Evolutionary conservation across 2,888 invertebrate species (phyloP), one percentile per base, ranked within the genome.

Genomic region (Punctoribates punctum): DNA sequence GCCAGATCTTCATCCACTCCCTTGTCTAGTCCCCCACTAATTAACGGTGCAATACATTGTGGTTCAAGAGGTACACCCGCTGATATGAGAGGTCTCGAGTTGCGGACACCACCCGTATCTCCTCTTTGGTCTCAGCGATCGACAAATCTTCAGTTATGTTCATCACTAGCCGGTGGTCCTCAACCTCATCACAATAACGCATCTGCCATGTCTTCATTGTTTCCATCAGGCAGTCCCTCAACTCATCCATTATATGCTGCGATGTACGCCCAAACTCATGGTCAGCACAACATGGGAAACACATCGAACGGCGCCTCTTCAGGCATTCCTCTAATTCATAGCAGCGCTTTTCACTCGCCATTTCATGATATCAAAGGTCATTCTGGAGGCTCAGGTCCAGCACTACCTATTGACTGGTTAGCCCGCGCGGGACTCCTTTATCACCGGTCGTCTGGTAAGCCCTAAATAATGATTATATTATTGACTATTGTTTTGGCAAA

Each of bases 351-450:
- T 51, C 79, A 79, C 27, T 70, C 78, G 25, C 79, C 79, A 54
- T 75, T 77, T 23, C 76, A 77, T 17, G 74, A 75, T 38, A 54
- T 54, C 73, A 72, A 51, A 42, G 65, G 27, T 27, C 60, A 48
- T 23, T 11, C 29, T 23, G 74, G 42, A 75, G 38, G 77, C n/a
- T 23, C 27, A 9, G 78, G 79, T n/a, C 34, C 34, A 8, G 75
- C 75, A 51, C 72, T 78, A 77, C 79, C 80, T 48, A 78, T 80
- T 48, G 80, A 80, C 62, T 80, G 80, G 80, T 73, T 80, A 29
- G 80, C 80, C 20, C 65, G 80, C 42, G 78, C 80, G 11, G 80
- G 80, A 11, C 77, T 80, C 77, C 77, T 80, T 67, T 80, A 80
- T 65, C 79, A 79, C n/a, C 75, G 80, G n/a, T 77, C 79, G 34